Percentiles rank a stretch among this genome's conserved stretches.
Evolutionary conservation across 2,113 vertebrate genomes (phyloP).

Genomic region (Limanda limanda): DNA sequence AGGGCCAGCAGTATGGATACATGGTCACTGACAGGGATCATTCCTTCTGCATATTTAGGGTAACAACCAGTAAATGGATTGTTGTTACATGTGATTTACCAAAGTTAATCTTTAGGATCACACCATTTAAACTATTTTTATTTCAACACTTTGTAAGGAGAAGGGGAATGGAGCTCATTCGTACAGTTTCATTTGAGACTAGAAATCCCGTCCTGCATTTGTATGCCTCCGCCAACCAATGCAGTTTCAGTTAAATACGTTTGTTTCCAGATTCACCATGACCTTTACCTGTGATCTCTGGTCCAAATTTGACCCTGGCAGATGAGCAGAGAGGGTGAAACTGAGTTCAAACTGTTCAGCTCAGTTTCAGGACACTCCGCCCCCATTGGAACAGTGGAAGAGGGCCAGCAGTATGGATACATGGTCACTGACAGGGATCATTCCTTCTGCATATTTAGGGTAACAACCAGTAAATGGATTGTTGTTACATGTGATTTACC

Average conservation of each 20-base stretch:
- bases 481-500: not conserved
- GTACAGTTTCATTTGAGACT: too few relatives aligned
- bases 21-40: not conserved
- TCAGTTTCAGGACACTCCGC: slow-evolving; percentile 65
- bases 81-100: not conserved
- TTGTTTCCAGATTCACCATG: too few relatives aligned
- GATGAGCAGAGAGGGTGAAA: slow-evolving; percentile 69
- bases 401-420: slow-evolving; percentile 6
- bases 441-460: not conserved
- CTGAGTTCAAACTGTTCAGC: slow-evolving; percentile 65
- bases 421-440: not conserved
- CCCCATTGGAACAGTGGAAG: slow-evolving; percentile 14
- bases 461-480: not conserved
- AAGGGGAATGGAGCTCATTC: too few relatives aligned
- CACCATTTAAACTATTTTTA: too few relatives aligned
- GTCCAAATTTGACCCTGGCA: slow-evolving; percentile 38
- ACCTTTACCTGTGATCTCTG: too few relatives aligned
- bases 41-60: not conserved
- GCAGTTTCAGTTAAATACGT: too few relatives aligned
- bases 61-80: not conserved
- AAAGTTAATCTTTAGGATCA: not conserved
- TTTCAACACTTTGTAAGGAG: too few relatives aligned
- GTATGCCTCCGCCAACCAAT: too few relatives aligned
- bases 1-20: slow-evolving; percentile 6
- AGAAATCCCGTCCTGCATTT: too few relatives aligned